Evolutionary conservation across 2,113 vertebrate genomes (phyloP), one percentile per base, ranked within the genome.

Genomic region (Hemicordylus capensis): DNA sequence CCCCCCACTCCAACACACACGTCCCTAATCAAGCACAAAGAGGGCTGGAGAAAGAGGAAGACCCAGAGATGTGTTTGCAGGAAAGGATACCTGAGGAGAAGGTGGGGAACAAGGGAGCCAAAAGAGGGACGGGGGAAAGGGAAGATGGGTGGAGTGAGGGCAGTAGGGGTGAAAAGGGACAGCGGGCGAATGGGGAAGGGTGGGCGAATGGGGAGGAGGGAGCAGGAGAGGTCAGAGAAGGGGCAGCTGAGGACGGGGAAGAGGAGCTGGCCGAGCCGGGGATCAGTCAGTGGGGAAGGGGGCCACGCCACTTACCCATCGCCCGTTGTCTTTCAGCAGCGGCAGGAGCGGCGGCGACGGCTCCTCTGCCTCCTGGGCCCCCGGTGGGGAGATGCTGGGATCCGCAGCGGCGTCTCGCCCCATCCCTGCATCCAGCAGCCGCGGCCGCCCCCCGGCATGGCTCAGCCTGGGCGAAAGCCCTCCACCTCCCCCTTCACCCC

Each of bases 321-420:
- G 93, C 89, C 94, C 77, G 90, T 94, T 64, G 90, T 89, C 77
- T 92, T 83, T 95, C 92, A 95, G 93, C 92, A 83, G 93, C 85
- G 93, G 87, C 92, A 42, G 91, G 92, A 79, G 92, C 87, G 90
- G 89, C 91, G 94, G 92, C 89, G 93, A 89, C 91, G 93, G 85
- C 91, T 93, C 92, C 92, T 90, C 90, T 93, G 94, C 91, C 93
- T 93, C 84, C 93, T 81, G 92, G 91, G 92, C 89, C 93, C 93
- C 93, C 85, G 93, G 92, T 85, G 89, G 93, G 93, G 93, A 94
- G 93, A 94, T 90, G 93, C 92, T 91, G 93, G 87, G 90, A 84
- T 89, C 89, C 89, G 86, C 90, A 88, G 91, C 91, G 90, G 90
- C 92, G 88, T 92, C 93, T 93, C 91, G 93, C 93, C 95, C 94